A percentile compares a stretch with the other conserved stretches of the same genome.
These are phyloP conservation scores for Diadumene lineata DNA, from an alignment of 92 coral and sea anemone genomes.

Conservation along the genomic window DNA sequence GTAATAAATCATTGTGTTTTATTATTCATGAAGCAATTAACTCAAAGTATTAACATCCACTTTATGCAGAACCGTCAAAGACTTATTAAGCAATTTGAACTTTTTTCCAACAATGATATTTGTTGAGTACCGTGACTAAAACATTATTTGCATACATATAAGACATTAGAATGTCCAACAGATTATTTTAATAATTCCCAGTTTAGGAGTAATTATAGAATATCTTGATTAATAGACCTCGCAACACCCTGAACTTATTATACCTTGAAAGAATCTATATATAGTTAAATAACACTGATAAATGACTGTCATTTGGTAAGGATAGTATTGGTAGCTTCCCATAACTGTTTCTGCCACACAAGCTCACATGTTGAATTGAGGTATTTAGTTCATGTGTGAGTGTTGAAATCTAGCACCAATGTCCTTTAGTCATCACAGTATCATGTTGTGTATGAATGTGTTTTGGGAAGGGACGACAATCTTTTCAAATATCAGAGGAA, in stretches of 20 bases:
- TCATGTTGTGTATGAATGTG: background rate
- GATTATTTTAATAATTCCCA: background rate
- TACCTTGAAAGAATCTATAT: conserved; percentile 2
- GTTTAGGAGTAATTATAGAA: background rate
- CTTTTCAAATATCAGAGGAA: conserved; percentile 28
- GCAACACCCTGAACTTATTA: background rate
- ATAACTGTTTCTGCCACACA: background rate
- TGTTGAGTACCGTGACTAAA: background rate
- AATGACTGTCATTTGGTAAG: background rate
- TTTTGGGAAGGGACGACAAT: conserved; percentile 27
- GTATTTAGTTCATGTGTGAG: conserved; percentile 6
- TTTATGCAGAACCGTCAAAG: background rate
- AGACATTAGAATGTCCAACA: background rate
- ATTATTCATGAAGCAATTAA: background rate
- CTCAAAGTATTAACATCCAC: background rate
- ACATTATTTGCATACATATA: background rate
- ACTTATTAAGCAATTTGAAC: background rate
- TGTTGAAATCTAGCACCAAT: conserved; percentile 15
- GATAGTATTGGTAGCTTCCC: background rate
- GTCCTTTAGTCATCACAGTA: conserved; percentile 28
- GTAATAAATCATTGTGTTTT: background rate
- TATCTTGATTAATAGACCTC: background rate
- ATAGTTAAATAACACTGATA: conserved; percentile 16
- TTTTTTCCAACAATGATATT: background rate
- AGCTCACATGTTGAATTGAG: conserved; percentile 9